Percentiles rank a stretch among this genome's conserved stretches.
phyloP scores from a whole-genome alignment of 2,797 vertebrate genomes.

The Sebastes ruberrimus region DNA sequence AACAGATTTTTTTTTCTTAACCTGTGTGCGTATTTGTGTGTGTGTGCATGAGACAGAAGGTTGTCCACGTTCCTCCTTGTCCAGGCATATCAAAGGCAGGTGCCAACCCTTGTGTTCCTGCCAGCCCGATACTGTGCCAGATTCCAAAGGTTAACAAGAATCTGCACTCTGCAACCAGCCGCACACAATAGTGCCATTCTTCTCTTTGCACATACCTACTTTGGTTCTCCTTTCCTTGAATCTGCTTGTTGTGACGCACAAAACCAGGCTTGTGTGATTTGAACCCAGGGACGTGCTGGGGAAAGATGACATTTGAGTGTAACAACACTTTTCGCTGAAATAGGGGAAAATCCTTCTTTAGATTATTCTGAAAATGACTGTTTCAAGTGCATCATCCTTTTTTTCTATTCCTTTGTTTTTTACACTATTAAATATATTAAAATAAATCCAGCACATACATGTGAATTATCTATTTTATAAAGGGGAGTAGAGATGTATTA shows the following conservation, averaged over 20 bases:
- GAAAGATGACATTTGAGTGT: slow-evolving; percentile 55
- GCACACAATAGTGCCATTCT: slow-evolving; percentile 75
- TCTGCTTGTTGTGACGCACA: slow-evolving; percentile 63
- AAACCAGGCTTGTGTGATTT: slow-evolving; percentile 56
- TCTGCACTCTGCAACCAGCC: slow-evolving; percentile 69
- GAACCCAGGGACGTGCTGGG: slow-evolving; percentile 36
- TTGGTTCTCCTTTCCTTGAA: slow-evolving; percentile 62
- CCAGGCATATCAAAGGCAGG: slow-evolving; percentile 66
- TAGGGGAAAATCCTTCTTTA: neutral
- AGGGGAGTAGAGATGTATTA: neutral
- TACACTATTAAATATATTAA: neutral
- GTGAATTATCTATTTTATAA: neutral
- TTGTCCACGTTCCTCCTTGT: slow-evolving; percentile 61
- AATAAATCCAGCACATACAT: neutral
- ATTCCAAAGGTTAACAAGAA: slow-evolving; percentile 78
- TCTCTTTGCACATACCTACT: slow-evolving; percentile 68
- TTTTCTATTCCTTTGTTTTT: neutral
- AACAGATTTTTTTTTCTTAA: neutral
- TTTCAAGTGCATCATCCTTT: neutral
- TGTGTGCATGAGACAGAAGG: slow-evolving; percentile 34
- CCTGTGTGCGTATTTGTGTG: neutral
- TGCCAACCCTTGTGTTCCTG: slow-evolving; percentile 69
- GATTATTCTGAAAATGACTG: neutral
- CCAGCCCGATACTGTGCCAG: slow-evolving; percentile 65
- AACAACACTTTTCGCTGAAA: slow-evolving; percentile 43